Evolutionary conservation across 2,797 vertebrate species (phyloP).

Genomic region (Oreochromis grahami): DNA sequence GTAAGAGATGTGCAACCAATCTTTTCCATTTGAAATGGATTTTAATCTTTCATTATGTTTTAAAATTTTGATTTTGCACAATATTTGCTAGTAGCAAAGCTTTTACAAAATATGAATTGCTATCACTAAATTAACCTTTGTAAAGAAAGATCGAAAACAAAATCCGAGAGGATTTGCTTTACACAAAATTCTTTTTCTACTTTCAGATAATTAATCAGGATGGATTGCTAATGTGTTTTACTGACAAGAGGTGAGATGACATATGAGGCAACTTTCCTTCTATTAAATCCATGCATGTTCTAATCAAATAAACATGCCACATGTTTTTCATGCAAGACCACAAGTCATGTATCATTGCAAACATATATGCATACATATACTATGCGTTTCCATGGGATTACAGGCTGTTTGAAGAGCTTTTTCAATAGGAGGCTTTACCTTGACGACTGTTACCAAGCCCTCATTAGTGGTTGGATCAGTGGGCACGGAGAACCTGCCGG

Average conservation of each 20-base stretch:
- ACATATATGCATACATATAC: background rate
- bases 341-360: background rate
- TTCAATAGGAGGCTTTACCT: constrained; percentile 74
- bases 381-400: background rate
- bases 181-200: background rate
- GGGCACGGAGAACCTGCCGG: constrained; percentile 87
- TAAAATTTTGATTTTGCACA: background rate
- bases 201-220: background rate
- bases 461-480: constrained; percentile 94
- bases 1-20: background rate
- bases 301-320: background rate
- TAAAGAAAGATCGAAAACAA: background rate
- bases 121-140: background rate
- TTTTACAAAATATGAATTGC: background rate
- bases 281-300: background rate
- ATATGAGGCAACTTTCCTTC: background rate
- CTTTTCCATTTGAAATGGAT: background rate
- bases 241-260: background rate
- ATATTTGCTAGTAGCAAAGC: background rate
- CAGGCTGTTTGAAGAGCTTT: background rate
- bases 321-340: background rate
- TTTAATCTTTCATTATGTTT: background rate
- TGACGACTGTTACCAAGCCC: constrained; percentile 93
- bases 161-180: background rate
- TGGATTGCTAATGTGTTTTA: background rate